Percentiles rank a stretch among this genome's conserved stretches.
phyloP scores from a whole-genome alignment of 2,113 vertebrate species.

The Serilophus lunatus region DNA sequence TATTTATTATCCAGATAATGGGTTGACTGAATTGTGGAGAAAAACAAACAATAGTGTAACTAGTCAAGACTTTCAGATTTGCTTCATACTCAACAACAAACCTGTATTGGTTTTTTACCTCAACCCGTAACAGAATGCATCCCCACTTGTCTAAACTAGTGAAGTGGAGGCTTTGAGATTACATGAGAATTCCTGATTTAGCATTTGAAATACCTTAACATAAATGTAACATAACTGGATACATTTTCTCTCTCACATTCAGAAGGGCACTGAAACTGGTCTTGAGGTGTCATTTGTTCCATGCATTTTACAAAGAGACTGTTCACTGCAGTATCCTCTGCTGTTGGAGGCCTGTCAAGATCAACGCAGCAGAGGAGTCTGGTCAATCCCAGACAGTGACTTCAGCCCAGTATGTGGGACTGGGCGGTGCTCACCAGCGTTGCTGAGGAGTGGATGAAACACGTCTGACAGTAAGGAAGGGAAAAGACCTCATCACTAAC shows the following conservation, averaged over 20 bases:
- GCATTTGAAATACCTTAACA: fast-evolving
- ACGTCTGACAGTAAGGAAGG: not conserved
- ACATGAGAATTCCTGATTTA: not conserved
- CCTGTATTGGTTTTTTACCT: not conserved
- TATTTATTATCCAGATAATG: not conserved
- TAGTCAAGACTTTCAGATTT: not conserved
- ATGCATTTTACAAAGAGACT: fast-evolving
- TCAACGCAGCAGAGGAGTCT: not conserved
- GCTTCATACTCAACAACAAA: not conserved
- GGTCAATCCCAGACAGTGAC: not conserved
- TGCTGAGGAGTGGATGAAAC: not conserved
- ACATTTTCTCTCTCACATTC: not conserved
- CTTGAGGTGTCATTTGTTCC: not conserved
- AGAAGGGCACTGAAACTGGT: not conserved
- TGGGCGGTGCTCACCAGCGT: not conserved
- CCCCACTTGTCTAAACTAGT: not conserved
- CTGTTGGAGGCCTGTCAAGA: not conserved
- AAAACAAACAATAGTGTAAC: not conserved
- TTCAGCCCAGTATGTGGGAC: not conserved
- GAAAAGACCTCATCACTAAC: not conserved
- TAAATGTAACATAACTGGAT: not conserved
- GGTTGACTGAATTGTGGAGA: not conserved
- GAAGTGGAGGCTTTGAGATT: not conserved
- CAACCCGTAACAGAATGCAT: not conserved
- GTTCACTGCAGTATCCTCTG: not conserved